A percentile compares a stretch with the other conserved stretches of the same genome.
Conservation (phyloP, 2,797 vertebrate species). For the Limosa lapponica region DNA sequence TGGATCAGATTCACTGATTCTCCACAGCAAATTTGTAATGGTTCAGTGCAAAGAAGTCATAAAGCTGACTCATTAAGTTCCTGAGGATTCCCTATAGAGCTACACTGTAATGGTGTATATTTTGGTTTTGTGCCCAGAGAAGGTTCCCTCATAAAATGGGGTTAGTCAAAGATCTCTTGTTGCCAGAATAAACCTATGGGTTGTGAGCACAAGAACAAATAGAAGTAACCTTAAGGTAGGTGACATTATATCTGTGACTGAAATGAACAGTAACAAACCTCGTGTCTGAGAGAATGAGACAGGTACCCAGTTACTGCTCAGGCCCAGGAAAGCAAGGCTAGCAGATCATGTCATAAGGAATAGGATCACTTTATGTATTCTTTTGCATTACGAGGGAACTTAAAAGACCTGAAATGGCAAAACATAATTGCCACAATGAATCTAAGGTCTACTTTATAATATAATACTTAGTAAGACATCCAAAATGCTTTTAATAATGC, state of each 20-base stretch:
- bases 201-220: background rate
- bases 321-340: background rate
- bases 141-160: background rate
- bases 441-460: background rate
- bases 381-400: background rate
- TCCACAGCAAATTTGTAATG: background rate
- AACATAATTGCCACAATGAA: background rate
- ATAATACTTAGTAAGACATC: background rate
- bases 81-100: background rate
- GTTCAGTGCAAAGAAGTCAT: constrained; percentile 1
- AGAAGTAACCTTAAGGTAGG: background rate
- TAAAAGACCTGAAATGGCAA: background rate
- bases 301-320: background rate
- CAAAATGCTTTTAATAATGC: background rate
- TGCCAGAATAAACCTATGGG: background rate
- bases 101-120: background rate
- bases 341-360: background rate
- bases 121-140: constrained; percentile 31
- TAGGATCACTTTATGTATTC: background rate
- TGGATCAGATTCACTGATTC: background rate
- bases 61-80: constrained; percentile 14
- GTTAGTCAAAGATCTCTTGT: background rate
- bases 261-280: background rate
- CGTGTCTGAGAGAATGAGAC: background rate
- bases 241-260: background rate